phyloP scores from a whole-genome alignment of 2,797 vertebrate genomes.

The Tarsius wallacei region DNA sequence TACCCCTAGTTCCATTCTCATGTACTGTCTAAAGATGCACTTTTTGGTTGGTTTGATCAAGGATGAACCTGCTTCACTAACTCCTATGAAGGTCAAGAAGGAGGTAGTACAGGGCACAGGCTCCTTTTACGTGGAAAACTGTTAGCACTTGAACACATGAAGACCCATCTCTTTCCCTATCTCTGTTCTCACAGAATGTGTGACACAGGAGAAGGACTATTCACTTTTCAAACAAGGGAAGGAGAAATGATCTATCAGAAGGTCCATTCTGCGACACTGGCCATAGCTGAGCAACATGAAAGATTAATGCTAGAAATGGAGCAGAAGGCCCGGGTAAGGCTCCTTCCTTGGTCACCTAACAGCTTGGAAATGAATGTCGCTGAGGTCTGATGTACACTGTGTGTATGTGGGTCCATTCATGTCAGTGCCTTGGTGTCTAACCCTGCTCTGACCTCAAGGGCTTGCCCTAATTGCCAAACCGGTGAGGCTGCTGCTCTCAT shows the following conservation, averaged over 20 bases:
- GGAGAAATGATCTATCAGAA: slow-evolving; percentile 99
- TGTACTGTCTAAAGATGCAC: not conserved
- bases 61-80: not conserved
- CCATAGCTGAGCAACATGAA: slow-evolving; percentile 99
- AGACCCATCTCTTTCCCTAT: slow-evolving; percentile 73
- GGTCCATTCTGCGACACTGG: slow-evolving; percentile 98
- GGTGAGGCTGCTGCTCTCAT: not conserved
- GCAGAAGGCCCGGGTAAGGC: slow-evolving; percentile 97
- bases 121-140: not conserved
- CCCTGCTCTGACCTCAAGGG: fast-evolving
- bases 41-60: not conserved
- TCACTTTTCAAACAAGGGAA: slow-evolving; percentile 99
- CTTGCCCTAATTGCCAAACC: not conserved
- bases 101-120: not conserved
- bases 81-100: not conserved
- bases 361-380: slow-evolving; percentile 5
- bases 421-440: not conserved
- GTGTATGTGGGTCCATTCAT: not conserved
- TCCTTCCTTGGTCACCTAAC: slow-evolving; percentile 44
- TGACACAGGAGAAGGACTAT: slow-evolving; percentile 99
- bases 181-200: slow-evolving; percentile 95
- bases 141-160: not conserved
- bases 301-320: slow-evolving; percentile 99
- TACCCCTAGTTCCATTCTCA: not conserved
- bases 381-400: fast-evolving